Evolutionary conservation across 2,113 vertebrate genomes (phyloP).

Genomic region (Eonycteris spelaea): DNA sequence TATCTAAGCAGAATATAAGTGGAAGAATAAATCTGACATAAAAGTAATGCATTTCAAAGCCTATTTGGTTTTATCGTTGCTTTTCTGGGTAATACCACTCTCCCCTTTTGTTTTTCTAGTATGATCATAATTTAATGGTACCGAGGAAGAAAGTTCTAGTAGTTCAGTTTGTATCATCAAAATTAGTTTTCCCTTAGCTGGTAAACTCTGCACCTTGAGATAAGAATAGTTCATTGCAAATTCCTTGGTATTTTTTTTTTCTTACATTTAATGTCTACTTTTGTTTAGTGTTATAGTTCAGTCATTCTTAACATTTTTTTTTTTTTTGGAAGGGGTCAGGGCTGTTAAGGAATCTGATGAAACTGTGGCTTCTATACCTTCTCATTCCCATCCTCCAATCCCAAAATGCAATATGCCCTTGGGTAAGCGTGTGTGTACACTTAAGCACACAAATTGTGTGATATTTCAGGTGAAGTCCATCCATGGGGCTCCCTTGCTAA

Average conservation of each 20-base stretch:
- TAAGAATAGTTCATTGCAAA: not conserved
- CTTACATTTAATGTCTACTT: not conserved
- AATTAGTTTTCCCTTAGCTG: not conserved
- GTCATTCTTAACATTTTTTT: not conserved
- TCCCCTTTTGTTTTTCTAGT: not conserved
- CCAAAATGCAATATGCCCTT: not conserved
- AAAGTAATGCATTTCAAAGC: not conserved
- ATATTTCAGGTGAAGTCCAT: not conserved
- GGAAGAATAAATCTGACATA: not conserved
- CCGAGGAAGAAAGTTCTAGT: not conserved
- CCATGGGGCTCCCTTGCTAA: not conserved
- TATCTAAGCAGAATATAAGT: not conserved
- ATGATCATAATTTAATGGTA: not conserved
- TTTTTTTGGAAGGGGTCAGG: not conserved
- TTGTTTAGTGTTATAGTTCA: not conserved
- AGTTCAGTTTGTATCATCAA: not conserved
- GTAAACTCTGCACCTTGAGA: not conserved
- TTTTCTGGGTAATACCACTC: not conserved
- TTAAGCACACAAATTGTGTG: not conserved
- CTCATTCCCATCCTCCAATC: not conserved
- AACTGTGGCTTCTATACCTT: not conserved
- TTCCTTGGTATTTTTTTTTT: not conserved
- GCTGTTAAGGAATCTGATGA: not conserved
- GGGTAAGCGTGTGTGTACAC: not conserved
- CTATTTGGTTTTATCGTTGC: not conserved